Evolutionary conservation across 2,797 vertebrate genomes (phyloP), one percentile per base, ranked within the genome.

Genomic region (Clangula hyemalis): DNA sequence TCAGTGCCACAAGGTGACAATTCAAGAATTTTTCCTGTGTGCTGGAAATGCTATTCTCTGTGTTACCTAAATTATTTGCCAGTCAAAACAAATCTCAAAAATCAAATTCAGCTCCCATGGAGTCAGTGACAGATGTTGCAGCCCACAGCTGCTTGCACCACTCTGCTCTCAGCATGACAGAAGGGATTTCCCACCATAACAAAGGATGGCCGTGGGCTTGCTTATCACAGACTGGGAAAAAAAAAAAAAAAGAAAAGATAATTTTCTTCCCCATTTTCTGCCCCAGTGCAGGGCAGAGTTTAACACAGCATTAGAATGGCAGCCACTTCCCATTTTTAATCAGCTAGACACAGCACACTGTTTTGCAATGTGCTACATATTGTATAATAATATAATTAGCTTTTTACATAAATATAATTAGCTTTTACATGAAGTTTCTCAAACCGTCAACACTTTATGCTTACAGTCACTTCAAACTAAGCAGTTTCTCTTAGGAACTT

Each of bases 141-240:
- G 41, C 70, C 58, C 74, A 28, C 38, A 66, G 56, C 34, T 83
- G 21, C 30, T 16, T 27, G 30, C 34, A 11, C 21, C 7, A 8
- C 38, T 69, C 25, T n/a, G 0, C 2, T 36, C 36, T 69, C 43
- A 28, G 16, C 25, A 8, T 8, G 25, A n/a, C 0, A 0, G n/a
- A 13, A 39, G 51, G 86, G 56, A 79, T 85, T 82, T 94, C 75
- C 71, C 43, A 24, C 41, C 18, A 2, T 6, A 58, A 38, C 0
- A 1, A 88, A 71, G 49, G 38, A 32, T 32, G 27, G 11, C 4
- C 89, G 64, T 27, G 58, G 19, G 39, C 49, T 87, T 78, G 60
- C 2, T 1, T 34, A 22, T n/a, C 39, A 41, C 30, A 58, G 39
- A 36, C 21, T 36, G 38, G 45, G 51, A 75, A 61, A 60, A 21